Evolutionary conservation across 2,113 vertebrate genomes (phyloP), one percentile per base, ranked within the genome.

Genomic region (Holacanthus passer): DNA sequence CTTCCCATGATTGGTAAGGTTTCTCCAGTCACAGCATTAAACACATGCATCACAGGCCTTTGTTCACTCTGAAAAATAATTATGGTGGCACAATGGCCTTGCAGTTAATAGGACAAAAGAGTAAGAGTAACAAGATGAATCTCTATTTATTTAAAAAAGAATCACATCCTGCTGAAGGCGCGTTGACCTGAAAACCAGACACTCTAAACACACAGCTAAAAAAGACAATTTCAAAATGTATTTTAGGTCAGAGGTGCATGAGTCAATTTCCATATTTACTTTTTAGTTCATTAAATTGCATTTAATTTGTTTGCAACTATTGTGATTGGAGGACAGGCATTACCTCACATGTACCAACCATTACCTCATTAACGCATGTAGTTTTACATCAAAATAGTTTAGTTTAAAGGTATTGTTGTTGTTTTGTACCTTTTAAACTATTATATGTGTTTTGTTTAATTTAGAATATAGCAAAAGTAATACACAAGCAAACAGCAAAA

Each of bases 11-110:
- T 84, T 6, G 91, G 66, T 64, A 96, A 64, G 1, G 43, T 94
- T 75, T 96, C 89, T 64, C 90, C 88, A 6, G 92, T 96, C 60
- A 96, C 93, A 14, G 87, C 86, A 45, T 93, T 96, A 83, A 94
- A 95, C 60, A 97, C 89, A 3, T 65, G 86, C 14, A 96, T 79
- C 47, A 84, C 60, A 47, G 95, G 94, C 76, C 92, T 95, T 50
- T 77, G 89, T 91, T 96, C 95, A 84, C 94, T 93, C 94, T 96
- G 77, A 41, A 79, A 90, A 66, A 69, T 9, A 76, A 39, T 43
- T 16, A 63, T 1, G 58, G 65, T 43, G 13, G 11, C 11, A 68
- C 1, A 63, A 47, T 35, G 7, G 11, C 4, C 0, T 31, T 31
- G 22, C 6, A 13, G 41, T 83, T 45, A 62, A 65, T 45, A 8